Conservation (phyloP, 1,140 invertebrate genomes). For the Ostrea denselamellosa region DNA sequence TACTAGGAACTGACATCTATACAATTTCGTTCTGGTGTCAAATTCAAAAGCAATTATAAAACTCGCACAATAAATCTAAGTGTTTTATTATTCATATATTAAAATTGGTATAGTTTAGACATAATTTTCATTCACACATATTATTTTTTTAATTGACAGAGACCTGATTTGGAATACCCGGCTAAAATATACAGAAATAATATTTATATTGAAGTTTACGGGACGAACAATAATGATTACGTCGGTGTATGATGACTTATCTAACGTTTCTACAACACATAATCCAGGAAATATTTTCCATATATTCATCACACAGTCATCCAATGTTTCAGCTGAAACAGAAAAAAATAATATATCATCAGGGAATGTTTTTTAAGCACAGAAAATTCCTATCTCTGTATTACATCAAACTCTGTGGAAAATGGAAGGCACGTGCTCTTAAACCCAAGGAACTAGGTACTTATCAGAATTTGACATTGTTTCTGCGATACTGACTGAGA, state of each 20-base stretch:
- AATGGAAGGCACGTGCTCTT: not conserved
- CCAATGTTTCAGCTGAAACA: constrained; percentile 21
- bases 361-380: not conserved
- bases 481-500: not conserved
- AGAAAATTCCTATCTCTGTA: not conserved
- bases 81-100: not conserved
- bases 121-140: not conserved
- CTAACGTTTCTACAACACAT: not conserved
- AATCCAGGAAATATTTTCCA: not conserved
- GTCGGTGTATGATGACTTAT: not conserved
- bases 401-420: not conserved
- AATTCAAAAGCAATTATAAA: not conserved
- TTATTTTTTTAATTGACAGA: not conserved
- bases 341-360: not conserved
- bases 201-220: not conserved
- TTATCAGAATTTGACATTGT: constrained; percentile 27
- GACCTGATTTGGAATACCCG: constrained; percentile 25
- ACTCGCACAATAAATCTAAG: not conserved
- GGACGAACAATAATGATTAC: not conserved
- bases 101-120: not conserved
- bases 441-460: not conserved
- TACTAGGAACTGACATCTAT: no score
- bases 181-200: constrained; percentile 5
- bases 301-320: constrained; percentile 1
- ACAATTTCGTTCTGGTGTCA: no score